Conservation (phyloP, 2,888 invertebrate species). For the Drosophila macrospina region DNA sequence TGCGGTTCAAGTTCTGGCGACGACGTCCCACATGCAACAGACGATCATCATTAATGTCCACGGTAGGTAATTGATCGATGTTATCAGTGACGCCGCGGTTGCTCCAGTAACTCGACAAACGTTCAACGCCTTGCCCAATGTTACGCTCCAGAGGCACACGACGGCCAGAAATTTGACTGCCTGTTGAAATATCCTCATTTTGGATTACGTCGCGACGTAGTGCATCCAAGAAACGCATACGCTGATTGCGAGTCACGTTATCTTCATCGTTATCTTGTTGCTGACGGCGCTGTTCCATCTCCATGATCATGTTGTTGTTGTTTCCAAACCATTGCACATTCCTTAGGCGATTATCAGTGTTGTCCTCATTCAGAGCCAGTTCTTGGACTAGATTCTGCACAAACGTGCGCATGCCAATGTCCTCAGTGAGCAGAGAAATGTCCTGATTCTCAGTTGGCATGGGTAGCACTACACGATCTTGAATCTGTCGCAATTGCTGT, state of each 20-base stretch:
- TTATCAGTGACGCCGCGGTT: neutral
- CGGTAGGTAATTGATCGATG: constrained; percentile 44
- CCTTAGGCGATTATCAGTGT: neutral
- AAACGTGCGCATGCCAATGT: constrained; percentile 71
- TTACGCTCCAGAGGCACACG: constrained; percentile 53
- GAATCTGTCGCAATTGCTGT: constrained; percentile 20
- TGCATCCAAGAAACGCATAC: constrained; percentile 24
- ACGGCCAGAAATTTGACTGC: neutral
- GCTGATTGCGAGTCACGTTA: constrained; percentile 20
- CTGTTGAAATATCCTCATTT: neutral
- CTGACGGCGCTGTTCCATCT: constrained; percentile 37
- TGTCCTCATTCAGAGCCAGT: constrained; percentile 50
- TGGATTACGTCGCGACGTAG: constrained; percentile 24
- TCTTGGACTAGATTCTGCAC: constrained; percentile 69
- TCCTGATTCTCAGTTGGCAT: constrained; percentile 21
- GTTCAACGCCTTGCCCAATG: constrained; percentile 23
- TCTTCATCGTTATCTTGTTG: constrained; percentile 18
- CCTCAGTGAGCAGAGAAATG: constrained; percentile 68
- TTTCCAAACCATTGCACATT: neutral
- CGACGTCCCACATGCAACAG: constrained; percentile 49
- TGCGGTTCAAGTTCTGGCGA: neutral
- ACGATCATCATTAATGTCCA: constrained; percentile 44
- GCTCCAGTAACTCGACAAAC: neutral
- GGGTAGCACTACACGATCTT: constrained; percentile 52
- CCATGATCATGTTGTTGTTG: neutral